Evolutionary conservation across 2,888 invertebrate species (phyloP).

Genomic region (Trisateles emortualis): DNA sequence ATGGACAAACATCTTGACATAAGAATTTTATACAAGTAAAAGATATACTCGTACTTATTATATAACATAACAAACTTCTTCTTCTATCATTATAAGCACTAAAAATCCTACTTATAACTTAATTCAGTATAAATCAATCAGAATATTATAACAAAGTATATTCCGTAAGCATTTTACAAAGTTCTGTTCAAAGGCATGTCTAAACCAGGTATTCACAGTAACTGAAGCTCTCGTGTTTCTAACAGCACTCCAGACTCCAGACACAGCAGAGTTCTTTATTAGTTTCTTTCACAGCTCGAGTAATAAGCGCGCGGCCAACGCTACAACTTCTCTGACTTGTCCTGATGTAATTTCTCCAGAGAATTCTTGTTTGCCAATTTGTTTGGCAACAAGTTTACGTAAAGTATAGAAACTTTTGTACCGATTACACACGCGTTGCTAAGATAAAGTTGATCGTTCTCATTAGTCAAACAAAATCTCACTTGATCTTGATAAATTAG

Average conservation of each 20-base stretch:
- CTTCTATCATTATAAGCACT: too few relatives aligned
- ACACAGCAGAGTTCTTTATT: slow-evolving; percentile 15
- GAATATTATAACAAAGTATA: too few relatives aligned
- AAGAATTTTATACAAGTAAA: too few relatives aligned
- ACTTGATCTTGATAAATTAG: background rate
- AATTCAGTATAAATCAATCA: too few relatives aligned
- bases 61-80: too few relatives aligned
- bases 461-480: background rate
- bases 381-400: slow-evolving; percentile 13
- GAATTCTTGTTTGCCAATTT: slow-evolving; percentile 26
- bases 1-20: too few relatives aligned
- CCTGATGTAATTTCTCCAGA: slow-evolving; percentile 42
- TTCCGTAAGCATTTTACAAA: background rate
- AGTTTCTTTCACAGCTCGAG: slow-evolving; percentile 14
- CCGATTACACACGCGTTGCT: slow-evolving; percentile 1
- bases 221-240: background rate
- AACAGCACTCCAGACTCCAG: background rate
- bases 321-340: slow-evolving; percentile 20
- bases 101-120: too few relatives aligned
- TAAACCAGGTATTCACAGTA: background rate
- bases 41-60: too few relatives aligned
- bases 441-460: slow-evolving; percentile 3
- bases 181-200: background rate
- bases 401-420: slow-evolving; percentile 21
- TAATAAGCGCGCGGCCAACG: slow-evolving; percentile 17